Conservation (phyloP, 2,797 vertebrate species). For the Momotus momota region DNA sequence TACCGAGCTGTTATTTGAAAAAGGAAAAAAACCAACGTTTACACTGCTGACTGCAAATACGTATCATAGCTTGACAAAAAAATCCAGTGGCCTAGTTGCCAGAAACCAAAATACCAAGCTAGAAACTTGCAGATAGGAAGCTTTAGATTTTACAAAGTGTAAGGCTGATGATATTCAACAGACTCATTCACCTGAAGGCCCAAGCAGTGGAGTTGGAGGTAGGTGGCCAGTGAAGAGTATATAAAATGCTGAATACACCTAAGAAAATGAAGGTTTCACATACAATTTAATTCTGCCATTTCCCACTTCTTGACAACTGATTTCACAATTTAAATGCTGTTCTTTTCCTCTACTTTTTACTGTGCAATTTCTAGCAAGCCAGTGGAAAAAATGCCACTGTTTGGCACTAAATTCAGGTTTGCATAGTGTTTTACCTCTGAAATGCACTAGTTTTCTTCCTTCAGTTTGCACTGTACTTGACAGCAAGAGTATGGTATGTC, state of each 20-base stretch:
- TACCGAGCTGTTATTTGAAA: not conserved
- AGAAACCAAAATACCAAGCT: not conserved
- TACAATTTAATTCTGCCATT: not conserved
- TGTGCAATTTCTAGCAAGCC: not conserved
- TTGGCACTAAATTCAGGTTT: not conserved
- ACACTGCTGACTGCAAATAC: not conserved
- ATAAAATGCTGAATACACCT: not conserved
- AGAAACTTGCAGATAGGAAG: not conserved
- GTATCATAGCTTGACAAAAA: not conserved
- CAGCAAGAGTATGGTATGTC: not conserved
- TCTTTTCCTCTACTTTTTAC: not conserved
- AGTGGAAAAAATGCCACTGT: not conserved
- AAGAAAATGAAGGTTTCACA: not conserved
- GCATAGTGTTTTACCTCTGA: not conserved
- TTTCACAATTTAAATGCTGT: not conserved
- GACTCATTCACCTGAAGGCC: not conserved
- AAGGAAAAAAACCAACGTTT: not conserved
- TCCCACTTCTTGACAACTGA: not conserved
- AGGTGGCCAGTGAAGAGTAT: not conserved
- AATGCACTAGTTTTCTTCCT: not conserved
- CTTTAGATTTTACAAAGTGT: not conserved
- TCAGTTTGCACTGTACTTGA: not conserved
- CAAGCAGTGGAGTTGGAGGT: not conserved
- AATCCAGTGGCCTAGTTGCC: not conserved
- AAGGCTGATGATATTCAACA: not conserved